Conservation (phyloP, 2,888 invertebrate genomes). For the Elegia similella region DNA sequence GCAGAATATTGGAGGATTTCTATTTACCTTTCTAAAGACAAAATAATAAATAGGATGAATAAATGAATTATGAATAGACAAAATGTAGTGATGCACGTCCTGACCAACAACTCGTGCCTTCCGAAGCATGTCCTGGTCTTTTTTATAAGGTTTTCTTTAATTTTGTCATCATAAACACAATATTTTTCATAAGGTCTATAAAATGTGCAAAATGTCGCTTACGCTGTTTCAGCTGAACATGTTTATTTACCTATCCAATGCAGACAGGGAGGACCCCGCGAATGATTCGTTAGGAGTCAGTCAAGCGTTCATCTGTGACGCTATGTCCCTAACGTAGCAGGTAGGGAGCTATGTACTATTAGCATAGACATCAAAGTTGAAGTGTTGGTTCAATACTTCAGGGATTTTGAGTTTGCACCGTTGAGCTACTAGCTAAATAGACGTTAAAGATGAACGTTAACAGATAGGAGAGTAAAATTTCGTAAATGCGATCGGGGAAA, state of each 20-base stretch:
- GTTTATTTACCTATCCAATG: not conserved
- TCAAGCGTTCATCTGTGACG: conserved; percentile 72
- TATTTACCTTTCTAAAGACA: too few relatives aligned
- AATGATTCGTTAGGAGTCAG: conserved; percentile 73
- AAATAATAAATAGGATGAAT: too few relatives aligned
- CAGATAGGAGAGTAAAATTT: too few relatives aligned
- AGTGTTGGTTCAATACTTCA: conserved; percentile 46
- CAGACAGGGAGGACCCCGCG: conserved; percentile 45
- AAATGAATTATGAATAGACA: too few relatives aligned
- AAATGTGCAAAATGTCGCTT: conserved; percentile 1
- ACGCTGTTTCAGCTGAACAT: not conserved
- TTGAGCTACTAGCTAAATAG: not conserved
- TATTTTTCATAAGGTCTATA: too few relatives aligned
- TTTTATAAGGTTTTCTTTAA: too few relatives aligned
- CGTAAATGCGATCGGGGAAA: too few relatives aligned
- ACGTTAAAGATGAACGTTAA: not conserved
- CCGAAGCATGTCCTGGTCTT: too few relatives aligned
- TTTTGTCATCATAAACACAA: too few relatives aligned
- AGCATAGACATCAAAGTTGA: conserved; percentile 68
- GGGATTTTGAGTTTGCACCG: conserved; percentile 3
- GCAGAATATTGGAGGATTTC: too few relatives aligned
- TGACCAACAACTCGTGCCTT: too few relatives aligned
- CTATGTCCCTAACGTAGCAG: conserved; percentile 50
- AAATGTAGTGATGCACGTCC: too few relatives aligned
- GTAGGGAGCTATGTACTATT: conserved; percentile 66